These are phyloP conservation scores for Meandrina meandrites DNA, from an alignment of 92 coral and sea anemone genomes.

Conservation along the genomic window DNA sequence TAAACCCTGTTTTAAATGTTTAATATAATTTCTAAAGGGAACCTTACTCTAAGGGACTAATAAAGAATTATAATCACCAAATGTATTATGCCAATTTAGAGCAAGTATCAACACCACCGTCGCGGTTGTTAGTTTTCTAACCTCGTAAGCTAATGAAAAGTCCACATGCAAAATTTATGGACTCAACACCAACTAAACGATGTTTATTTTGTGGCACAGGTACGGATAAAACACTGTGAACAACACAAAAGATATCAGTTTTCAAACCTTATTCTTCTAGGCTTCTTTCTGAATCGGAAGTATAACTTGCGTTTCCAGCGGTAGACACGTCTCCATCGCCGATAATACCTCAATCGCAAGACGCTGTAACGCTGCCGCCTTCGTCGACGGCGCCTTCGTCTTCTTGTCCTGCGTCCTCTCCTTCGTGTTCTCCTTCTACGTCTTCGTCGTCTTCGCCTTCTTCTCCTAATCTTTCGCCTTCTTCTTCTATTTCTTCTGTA, in stretches of 20 bases:
- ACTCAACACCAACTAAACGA: neutral
- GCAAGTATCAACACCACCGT: neutral
- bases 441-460: conserved; percentile 35
- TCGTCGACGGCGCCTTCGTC: conserved; percentile 28
- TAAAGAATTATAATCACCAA: neutral
- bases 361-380: conserved; percentile 37
- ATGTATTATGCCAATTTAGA: neutral
- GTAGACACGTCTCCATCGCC: neutral
- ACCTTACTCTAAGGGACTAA: neutral
- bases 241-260: neutral
- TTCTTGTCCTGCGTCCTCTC: conserved; percentile 19
- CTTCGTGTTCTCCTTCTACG: conserved; percentile 20
- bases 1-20: neutral
- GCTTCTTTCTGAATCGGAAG: neutral
- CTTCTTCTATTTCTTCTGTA: conserved; percentile 26
- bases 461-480: conserved; percentile 31
- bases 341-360: neutral
- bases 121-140: no score
- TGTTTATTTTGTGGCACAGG: neutral
- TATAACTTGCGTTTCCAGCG: neutral
- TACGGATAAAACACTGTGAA: neutral
- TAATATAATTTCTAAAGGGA: neutral
- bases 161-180: neutral
- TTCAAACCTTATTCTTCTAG: conserved; percentile 18
- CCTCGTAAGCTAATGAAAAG: neutral